These are phyloP conservation scores for Stratiomys singularior DNA, from an alignment of 2,888 invertebrate genomes.

Conservation along the genomic window DNA sequence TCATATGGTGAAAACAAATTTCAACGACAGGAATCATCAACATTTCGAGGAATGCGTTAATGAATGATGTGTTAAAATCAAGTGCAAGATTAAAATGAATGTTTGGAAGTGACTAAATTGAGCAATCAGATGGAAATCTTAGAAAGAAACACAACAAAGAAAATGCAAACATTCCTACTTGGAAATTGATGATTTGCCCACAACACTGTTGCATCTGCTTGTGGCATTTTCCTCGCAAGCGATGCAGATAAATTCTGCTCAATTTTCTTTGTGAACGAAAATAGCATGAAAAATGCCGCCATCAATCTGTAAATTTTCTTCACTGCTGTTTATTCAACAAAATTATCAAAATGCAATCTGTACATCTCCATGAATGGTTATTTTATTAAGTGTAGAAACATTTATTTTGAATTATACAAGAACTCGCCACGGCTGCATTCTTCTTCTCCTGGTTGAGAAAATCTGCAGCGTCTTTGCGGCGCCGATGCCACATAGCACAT, in stretches of 20 bases:
- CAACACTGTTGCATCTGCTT: no score
- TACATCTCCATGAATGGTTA: constrained; percentile 30
- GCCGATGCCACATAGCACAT: constrained; percentile 12
- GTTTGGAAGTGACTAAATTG: no score
- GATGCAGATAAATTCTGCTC: background rate
- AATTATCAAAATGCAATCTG: constrained; percentile 15
- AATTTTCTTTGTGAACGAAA: constrained; percentile 6
- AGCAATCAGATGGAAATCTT: no score
- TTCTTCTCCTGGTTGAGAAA: background rate
- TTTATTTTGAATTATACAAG: background rate
- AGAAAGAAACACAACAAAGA: no score
- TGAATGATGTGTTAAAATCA: no score
- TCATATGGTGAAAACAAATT: no score
- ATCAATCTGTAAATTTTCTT: background rate
- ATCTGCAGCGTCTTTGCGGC: constrained; percentile 13
- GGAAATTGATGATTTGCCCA: no score
- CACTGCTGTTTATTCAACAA: background rate
- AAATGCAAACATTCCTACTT: no score
- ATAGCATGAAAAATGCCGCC: constrained; percentile 21
- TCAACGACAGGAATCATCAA: no score
- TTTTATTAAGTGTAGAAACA: constrained; percentile 32
- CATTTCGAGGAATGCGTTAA: no score
- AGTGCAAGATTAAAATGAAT: no score
- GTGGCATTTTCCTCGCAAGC: no score
- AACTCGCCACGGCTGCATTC: background rate